Evolutionary conservation across 2,888 invertebrate species (phyloP), one percentile per base, ranked within the genome.

Genomic region (Ophioninae sp.): DNA sequence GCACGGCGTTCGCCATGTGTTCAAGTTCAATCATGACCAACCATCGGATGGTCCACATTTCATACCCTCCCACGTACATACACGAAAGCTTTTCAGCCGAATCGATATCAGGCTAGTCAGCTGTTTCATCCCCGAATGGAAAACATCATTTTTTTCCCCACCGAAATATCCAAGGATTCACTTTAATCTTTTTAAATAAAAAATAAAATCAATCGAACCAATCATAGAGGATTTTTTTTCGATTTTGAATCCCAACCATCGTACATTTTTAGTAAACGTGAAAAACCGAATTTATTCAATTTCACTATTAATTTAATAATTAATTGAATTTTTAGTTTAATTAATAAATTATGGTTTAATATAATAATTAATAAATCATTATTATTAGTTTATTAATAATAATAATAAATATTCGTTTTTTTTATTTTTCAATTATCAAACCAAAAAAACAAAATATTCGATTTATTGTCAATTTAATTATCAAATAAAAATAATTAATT

Each of bases 101-200:
- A 87, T 87, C 87, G 86, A 86, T 86, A 87, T 78, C 30, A 37
- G 61, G 3, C 61, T 65, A 81, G 79, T 86, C 87, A 87, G 87
- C 87, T 87, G 87, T 80, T 71, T 44, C 79, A 39, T 30, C 56
- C 65, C 74, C 81, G 67, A 68, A 59, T 65, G 68, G 22, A 63
- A 79, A 67, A 68, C 51, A 63, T 37, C 56, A 65, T 74, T 64
- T 41, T 51, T 65, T 37, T 51, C 39, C 30, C 56, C 13, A 17
- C 30, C 61, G 9, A 56, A 30, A 56, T 20, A 65, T 37, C 56
- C 37, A 39, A 13, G 13, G 51, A 51, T 51, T 51, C 13, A 51
- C 51, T 17, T 0, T 10, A 8, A 17, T 51, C 69, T 13, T n/a
- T 30, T 30, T 69, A 0, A 56, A 17, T 8, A 8, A 13, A 69